These are phyloP conservation scores for Marronus borbonicus DNA, from an alignment of 2,888 invertebrate genomes.

Conservation along the genomic window DNA sequence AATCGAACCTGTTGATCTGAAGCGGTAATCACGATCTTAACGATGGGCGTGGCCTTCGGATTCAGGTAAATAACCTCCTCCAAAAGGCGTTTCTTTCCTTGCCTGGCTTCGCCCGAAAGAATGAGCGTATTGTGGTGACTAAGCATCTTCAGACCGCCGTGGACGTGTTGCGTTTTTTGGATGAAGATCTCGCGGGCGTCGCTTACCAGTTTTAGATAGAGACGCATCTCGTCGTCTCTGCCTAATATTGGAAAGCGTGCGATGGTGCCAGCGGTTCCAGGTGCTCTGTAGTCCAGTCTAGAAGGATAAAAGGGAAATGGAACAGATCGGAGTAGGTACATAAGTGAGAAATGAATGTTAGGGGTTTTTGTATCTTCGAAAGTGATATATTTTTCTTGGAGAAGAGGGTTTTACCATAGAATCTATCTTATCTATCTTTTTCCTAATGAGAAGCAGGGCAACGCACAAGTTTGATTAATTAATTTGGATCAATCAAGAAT, in stretches of 20 bases:
- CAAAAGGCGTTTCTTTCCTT: conserved; percentile 77
- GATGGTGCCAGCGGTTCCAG: conserved; percentile 29
- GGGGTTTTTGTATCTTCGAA: too few species aligned
- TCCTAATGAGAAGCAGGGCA: too few species aligned
- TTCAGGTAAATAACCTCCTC: conserved; percentile 73
- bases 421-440: too few species aligned
- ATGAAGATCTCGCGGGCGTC: conserved; percentile 49
- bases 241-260: conserved; percentile 72
- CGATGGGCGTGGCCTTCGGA: conserved; percentile 66
- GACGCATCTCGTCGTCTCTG: conserved; percentile 67
- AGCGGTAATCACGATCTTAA: conserved; percentile 65
- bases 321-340: too few species aligned
- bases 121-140: conserved; percentile 58
- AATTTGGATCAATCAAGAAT: too few species aligned
- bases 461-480: too few species aligned
- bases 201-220: conserved; percentile 60
- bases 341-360: too few species aligned
- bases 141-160: conserved; percentile 48
- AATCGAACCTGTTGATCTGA: conserved; percentile 66
- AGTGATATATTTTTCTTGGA: too few species aligned
- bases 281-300: not conserved
- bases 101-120: conserved; percentile 73
- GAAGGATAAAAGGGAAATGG: not conserved
- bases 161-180: conserved; percentile 31
- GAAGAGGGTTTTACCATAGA: too few species aligned